phyloP scores from a whole-genome alignment of 2,113 vertebrate species.

The Cebus imitator region DNA sequence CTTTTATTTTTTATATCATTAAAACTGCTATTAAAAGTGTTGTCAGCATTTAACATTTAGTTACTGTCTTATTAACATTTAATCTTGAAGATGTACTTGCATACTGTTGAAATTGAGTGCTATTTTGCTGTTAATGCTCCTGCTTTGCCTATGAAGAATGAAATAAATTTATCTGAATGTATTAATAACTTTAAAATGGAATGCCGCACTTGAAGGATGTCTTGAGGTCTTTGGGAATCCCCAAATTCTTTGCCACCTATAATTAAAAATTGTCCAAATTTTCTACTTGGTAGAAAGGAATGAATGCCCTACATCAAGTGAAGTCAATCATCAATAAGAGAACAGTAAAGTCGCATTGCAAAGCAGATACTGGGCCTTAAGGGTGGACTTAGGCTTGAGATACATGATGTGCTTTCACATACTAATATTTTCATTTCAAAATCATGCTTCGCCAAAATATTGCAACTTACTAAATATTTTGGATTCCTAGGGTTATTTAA shows the following conservation, averaged over 20 bases:
- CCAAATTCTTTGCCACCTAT: not conserved
- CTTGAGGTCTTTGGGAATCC: slow-evolving; percentile 6
- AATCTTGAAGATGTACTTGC: slow-evolving; percentile 53
- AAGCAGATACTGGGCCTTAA: not conserved
- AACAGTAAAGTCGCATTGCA: not conserved
- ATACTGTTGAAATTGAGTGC: not conserved
- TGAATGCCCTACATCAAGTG: not conserved
- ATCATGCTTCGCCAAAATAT: not conserved
- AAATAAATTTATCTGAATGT: slow-evolving; percentile 53
- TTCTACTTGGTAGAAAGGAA: not conserved
- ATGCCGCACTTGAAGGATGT: not conserved
- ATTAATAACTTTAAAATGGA: slow-evolving; percentile 36
- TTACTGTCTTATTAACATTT: not conserved
- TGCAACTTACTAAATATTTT: slow-evolving; percentile 10
- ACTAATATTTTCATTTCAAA: slow-evolving; percentile 7
- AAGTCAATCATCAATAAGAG: not conserved
- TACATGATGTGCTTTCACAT: not conserved
- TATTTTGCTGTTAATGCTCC: slow-evolving; percentile 21
- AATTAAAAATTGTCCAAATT: not conserved
- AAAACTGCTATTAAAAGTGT: slow-evolving; percentile 39
- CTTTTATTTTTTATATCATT: slow-evolving; percentile 70
- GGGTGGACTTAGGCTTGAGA: not conserved
- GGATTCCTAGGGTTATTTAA: not conserved
- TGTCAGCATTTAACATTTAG: slow-evolving; percentile 41
- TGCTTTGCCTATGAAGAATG: not conserved